Conservation (phyloP, 2,113 vertebrate species). For the Diadophis punctatus region DNA sequence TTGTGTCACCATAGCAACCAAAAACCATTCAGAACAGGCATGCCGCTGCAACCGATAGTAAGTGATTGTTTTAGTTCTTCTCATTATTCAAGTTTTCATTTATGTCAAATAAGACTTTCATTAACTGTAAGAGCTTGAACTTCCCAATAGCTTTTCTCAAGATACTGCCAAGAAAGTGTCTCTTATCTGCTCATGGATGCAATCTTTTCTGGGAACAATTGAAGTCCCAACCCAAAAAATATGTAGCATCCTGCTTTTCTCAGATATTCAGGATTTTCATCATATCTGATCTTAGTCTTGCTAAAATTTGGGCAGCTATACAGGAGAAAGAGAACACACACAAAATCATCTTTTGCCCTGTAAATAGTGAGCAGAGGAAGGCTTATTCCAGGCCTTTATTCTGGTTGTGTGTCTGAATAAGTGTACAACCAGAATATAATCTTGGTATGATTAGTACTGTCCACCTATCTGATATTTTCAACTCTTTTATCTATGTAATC, state of each 20-base stretch:
- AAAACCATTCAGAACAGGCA: rapidly evolving
- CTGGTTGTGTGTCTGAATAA: background rate
- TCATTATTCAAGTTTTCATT: background rate
- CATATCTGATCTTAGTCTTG: background rate
- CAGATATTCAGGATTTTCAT: background rate
- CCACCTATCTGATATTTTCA: background rate
- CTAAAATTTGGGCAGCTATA: background rate
- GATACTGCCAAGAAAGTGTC: background rate
- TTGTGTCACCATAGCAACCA: constrained; percentile 68
- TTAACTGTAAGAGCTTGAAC: background rate
- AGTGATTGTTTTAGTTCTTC: background rate
- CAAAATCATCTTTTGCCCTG: background rate
- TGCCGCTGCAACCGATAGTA: background rate
- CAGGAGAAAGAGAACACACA: background rate
- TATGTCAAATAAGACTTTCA: background rate
- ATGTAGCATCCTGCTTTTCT: background rate
- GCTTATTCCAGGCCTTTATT: background rate
- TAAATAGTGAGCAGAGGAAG: background rate
- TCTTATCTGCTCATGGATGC: background rate
- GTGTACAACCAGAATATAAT: background rate
- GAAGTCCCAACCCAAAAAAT: background rate
- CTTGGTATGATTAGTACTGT: background rate
- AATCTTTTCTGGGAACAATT: background rate
- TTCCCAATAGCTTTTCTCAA: background rate
- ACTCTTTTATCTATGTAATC: background rate